A percentile compares a stretch with the other conserved stretches of the same genome.
Conservation (phyloP, 1,140 invertebrate genomes). For the Diorhabda sublineata region DNA sequence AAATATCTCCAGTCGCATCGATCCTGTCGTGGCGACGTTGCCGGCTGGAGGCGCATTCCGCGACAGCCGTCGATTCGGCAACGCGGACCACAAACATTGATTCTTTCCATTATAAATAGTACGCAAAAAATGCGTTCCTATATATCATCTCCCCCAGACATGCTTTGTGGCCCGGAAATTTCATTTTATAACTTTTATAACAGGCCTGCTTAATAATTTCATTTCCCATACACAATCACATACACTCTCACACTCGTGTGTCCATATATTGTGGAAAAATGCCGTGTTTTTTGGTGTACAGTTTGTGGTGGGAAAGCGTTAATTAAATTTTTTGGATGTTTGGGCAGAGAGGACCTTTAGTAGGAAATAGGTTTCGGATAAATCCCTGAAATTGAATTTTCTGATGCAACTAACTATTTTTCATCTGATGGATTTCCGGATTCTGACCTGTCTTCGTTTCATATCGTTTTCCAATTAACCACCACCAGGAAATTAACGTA, state of each 20-base stretch:
- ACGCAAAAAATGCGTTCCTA: slow-evolving; percentile 46
- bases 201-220: slow-evolving; percentile 37
- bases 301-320: slow-evolving; percentile 16
- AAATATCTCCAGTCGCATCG: slow-evolving; percentile 26
- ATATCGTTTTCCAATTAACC: too few species aligned
- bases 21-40: slow-evolving; percentile 27
- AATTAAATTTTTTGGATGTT: slow-evolving; percentile 38
- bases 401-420: neutral
- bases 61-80: slow-evolving; percentile 32
- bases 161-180: slow-evolving; percentile 47
- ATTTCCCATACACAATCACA: slow-evolving; percentile 33
- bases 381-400: slow-evolving; percentile 3
- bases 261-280: slow-evolving; percentile 7
- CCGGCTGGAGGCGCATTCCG: slow-evolving; percentile 28
- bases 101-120: slow-evolving; percentile 47
- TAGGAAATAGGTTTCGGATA: neutral
- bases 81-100: slow-evolving; percentile 43
- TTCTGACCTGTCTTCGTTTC: neutral
- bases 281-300: slow-evolving; percentile 13
- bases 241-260: slow-evolving; percentile 14
- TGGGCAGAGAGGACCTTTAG: slow-evolving; percentile 11
- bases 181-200: slow-evolving; percentile 48
- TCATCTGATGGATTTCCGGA: slow-evolving; percentile 1
- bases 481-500: too few species aligned
- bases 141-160: slow-evolving; percentile 44